Evolutionary conservation across 2,888 invertebrate genomes (phyloP).

Genomic region (Lingula anatina): DNA sequence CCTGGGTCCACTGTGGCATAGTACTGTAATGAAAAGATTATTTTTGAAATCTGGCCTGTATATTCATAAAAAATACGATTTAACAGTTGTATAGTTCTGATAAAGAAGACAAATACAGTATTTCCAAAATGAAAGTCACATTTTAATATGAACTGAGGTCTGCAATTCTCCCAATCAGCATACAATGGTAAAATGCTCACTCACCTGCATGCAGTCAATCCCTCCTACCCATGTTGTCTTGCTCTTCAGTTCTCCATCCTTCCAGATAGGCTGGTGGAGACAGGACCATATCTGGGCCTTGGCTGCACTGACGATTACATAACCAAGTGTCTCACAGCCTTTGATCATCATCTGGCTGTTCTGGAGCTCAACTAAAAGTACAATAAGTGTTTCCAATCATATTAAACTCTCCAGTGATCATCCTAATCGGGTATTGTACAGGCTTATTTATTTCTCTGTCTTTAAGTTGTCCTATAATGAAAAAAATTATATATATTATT

Average conservation of each 20-base stretch:
- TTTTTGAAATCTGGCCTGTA: neutral
- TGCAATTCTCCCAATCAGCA: no score
- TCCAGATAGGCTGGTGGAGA: constrained; percentile 83
- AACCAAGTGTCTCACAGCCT: constrained; percentile 94
- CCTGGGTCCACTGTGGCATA: constrained; percentile 88
- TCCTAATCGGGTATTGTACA: neutral
- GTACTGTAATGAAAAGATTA: constrained; percentile 58
- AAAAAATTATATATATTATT: no score
- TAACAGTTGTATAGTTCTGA: neutral
- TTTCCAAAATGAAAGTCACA: no score
- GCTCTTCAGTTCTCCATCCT: constrained; percentile 76
- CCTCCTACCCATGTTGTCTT: constrained; percentile 95
- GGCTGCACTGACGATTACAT: constrained; percentile 93
- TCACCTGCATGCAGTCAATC: constrained; percentile 87
- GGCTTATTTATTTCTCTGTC: neutral
- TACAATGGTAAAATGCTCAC: no score
- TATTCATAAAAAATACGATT: no score
- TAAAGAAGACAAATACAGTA: neutral
- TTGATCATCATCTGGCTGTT: constrained; percentile 86
- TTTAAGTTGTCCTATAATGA: neutral
- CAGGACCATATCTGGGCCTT: constrained; percentile 90
- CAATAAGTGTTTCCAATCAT: constrained; percentile 1
- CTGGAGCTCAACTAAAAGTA: constrained; percentile 67
- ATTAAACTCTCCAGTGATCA: neutral
- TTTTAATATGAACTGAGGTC: no score